Percentiles rank a stretch among this genome's conserved stretches.
Conservation (phyloP, 2,888 invertebrate genomes). For the Diploptera punctata region DNA sequence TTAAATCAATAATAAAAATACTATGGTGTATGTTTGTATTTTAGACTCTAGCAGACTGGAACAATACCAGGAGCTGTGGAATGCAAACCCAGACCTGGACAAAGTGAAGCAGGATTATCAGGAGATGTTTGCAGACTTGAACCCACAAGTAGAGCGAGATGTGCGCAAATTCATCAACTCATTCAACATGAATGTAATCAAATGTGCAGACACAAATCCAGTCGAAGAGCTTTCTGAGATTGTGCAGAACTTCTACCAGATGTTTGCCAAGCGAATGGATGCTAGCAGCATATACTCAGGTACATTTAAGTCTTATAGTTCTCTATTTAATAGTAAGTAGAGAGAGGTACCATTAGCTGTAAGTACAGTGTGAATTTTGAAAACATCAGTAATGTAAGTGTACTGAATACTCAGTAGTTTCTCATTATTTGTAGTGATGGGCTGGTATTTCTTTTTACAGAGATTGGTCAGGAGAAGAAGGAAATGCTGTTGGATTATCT, state of each 20-base stretch:
- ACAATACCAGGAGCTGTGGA: conserved; percentile 44
- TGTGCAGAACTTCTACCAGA: conserved; percentile 90
- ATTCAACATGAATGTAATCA: conserved; percentile 69
- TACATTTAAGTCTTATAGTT: too few species aligned
- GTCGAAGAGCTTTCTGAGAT: conserved; percentile 89
- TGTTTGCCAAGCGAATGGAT: conserved; percentile 75
- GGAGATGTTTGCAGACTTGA: conserved; percentile 56
- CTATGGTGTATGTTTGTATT: too few species aligned
- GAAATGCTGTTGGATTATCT: conserved; percentile 89
- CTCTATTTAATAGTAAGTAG: too few species aligned
- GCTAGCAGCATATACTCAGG: conserved; percentile 66
- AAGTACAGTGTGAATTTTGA: too few species aligned
- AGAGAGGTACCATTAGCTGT: too few species aligned
- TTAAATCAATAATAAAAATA: too few species aligned
- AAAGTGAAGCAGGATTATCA: conserved; percentile 56
- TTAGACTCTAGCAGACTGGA: conserved; percentile 44
- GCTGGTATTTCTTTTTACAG: conserved; percentile 54
- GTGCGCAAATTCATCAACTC: conserved; percentile 71
- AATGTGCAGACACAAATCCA: conserved; percentile 64
- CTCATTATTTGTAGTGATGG: too few species aligned
- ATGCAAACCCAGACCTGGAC: conserved; percentile 49
- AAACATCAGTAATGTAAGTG: too few species aligned
- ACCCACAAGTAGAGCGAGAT: conserved; percentile 62
- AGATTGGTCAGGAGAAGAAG: conserved; percentile 72
- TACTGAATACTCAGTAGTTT: too few species aligned